Base-by-base conservation (phyloP, 1,140 invertebrate genomes). In the Paraescarpia echinospica region DNA sequence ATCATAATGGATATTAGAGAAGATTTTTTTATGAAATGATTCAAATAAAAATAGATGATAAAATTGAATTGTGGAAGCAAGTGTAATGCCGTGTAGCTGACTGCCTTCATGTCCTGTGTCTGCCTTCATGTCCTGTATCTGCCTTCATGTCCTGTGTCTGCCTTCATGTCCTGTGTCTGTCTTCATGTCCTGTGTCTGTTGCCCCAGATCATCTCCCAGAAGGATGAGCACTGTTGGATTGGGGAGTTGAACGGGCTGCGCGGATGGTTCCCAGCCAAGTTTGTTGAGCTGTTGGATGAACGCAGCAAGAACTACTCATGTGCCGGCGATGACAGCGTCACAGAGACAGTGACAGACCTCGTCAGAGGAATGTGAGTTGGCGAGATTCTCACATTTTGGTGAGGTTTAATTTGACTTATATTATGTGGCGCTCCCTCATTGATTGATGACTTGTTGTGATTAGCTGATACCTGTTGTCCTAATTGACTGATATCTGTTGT, bases 151-250 rank as follows among this genome's bases (percentile, higher is more conserved):
- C 41, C 41, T 41, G 12, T 12, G 12, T 41, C 41, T 12, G 12
- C n/a, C 12, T 41, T 12, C 41, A 41, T 12, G 12, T 41, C 41
- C 41, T 41, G 41, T 41, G 4, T 41, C 4, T 41, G 4, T 41
- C 41, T 6, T 12, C 41, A 6, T 41, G 41, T 41, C 41, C 59
- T 41, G 41, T 41, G 41, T 41, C 59, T 31, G n/a, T n/a, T n/a
- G 34, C 90, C 92, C 4, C 92, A 96, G 96, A 98, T 99, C 59
- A 98, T 99, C 35, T 99, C 98, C 95, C 98, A 99, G 95, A 98
- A 99, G 96, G 99, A 99, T 97, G 99, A 99, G 95, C 99, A 99
- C 96, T 99, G 99, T 96, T 99, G 99, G 99, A 98, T 99, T 93
- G 99, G 99, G 91, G 99, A 99, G 96, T 96, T 99, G 1, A 99